phyloP scores from a whole-genome alignment of 1,140 invertebrate genomes.

The Leptinotarsa lineolata region DNA sequence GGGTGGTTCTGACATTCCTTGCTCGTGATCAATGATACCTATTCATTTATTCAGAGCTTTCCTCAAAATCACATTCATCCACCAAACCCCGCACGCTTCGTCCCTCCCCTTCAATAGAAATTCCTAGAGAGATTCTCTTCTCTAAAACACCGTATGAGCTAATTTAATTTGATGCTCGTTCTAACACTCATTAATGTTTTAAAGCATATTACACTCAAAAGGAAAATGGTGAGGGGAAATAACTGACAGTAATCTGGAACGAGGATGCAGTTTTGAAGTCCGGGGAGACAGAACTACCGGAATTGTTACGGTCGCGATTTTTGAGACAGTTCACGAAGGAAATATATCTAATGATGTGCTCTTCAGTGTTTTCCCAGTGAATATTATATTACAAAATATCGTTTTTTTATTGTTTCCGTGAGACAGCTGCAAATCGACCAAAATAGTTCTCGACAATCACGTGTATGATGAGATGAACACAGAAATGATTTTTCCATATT shows the following conservation, averaged over 20 bases:
- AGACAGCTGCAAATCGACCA: too few species aligned
- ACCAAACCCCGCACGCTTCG: neutral
- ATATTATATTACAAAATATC: too few species aligned
- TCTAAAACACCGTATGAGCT: conserved; percentile 6
- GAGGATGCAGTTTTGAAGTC: neutral
- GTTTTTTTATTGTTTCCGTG: too few species aligned
- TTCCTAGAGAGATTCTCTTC: neutral
- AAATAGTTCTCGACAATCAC: too few species aligned
- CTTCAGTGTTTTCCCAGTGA: too few species aligned
- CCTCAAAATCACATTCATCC: neutral
- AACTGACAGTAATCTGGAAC: conserved; percentile 15
- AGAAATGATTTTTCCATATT: too few species aligned
- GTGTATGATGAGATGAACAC: too few species aligned
- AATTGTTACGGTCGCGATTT: neutral
- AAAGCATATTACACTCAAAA: conserved; percentile 25
- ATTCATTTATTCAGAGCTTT: too few species aligned
- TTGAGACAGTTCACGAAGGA: neutral
- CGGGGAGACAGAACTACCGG: conserved; percentile 1
- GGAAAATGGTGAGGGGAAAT: conserved; percentile 5
- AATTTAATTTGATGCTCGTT: conserved; percentile 21
- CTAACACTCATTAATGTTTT: conserved; percentile 23
- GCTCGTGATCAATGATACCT: too few species aligned
- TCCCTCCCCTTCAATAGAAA: neutral
- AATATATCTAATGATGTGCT: too few species aligned
- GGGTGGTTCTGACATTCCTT: too few species aligned